Evolutionary conservation across 2,113 vertebrate species (phyloP).

Genomic region (Antidorcas marsupialis): DNA sequence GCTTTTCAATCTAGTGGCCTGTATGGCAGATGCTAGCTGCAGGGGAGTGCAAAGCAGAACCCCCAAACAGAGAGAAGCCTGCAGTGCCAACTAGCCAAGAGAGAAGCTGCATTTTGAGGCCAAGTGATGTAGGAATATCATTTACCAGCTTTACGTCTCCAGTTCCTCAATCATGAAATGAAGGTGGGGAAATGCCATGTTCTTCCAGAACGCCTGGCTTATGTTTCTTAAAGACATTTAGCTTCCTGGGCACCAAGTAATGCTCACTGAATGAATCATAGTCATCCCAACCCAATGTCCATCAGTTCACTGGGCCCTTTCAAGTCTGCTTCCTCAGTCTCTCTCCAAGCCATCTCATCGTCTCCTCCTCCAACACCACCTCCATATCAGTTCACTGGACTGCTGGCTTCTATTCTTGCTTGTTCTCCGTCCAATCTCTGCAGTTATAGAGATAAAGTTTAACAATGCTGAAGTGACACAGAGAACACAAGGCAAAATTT

Average conservation of each 20-base stretch:
- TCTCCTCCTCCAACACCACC: accelerated
- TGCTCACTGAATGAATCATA: background rate
- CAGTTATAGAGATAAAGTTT: background rate
- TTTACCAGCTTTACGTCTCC: background rate
- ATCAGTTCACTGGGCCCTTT: background rate
- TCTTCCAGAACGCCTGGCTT: background rate
- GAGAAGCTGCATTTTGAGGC: background rate
- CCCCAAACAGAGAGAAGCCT: background rate
- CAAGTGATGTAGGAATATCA: background rate
- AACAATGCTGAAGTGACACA: background rate
- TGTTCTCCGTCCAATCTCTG: background rate
- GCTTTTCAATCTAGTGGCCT: background rate
- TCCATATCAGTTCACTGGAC: background rate
- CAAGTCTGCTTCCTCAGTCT: background rate
- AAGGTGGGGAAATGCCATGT: background rate
- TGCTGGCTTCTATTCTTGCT: background rate
- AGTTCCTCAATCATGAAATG: background rate
- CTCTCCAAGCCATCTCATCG: background rate
- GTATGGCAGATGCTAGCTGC: background rate
- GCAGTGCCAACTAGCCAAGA: background rate
- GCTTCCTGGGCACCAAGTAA: background rate
- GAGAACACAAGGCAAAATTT: background rate
- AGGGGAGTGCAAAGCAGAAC: background rate
- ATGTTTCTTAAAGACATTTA: background rate
- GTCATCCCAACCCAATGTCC: background rate